Evolutionary conservation across 2,888 invertebrate species (phyloP).

Genomic region (Xestia rhomboidea): DNA sequence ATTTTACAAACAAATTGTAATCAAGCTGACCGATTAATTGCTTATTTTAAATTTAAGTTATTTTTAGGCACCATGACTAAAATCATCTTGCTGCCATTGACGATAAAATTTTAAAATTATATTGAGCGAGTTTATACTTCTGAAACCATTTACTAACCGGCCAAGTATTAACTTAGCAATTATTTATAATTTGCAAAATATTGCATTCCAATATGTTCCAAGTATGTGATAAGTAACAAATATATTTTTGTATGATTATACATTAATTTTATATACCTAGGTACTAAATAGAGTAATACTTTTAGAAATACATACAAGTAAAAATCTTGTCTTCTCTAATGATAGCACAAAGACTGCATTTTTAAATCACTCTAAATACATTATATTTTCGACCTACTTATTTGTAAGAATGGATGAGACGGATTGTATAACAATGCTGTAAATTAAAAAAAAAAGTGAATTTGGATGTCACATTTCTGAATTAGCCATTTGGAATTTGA

Average conservation of each 20-base stretch:
- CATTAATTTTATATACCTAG: slow-evolving; percentile 47
- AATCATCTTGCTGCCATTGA: background rate
- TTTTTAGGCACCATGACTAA: slow-evolving; percentile 29
- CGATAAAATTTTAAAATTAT: slow-evolving; percentile 15
- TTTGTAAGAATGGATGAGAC: slow-evolving; percentile 15
- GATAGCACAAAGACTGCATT: slow-evolving; percentile 51
- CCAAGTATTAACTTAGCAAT: slow-evolving; percentile 31
- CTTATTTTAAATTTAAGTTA: slow-evolving; percentile 35
- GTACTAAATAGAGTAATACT: slow-evolving; percentile 44
- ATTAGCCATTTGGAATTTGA: background rate
- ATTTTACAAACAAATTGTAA: slow-evolving; percentile 32
- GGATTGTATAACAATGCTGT: slow-evolving; percentile 37
- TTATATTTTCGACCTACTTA: slow-evolving; percentile 31
- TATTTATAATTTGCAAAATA: slow-evolving; percentile 39
- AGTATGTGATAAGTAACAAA: slow-evolving; percentile 56
- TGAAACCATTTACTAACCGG: slow-evolving; percentile 24
- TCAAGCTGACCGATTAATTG: slow-evolving; percentile 32
- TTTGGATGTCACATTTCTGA: slow-evolving; percentile 24
- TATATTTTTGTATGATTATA: slow-evolving; percentile 62
- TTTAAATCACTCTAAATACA: slow-evolving; percentile 42
- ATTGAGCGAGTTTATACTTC: background rate
- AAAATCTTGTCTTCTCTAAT: slow-evolving; percentile 30
- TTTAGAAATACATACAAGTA: slow-evolving; percentile 27
- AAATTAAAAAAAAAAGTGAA: slow-evolving; percentile 7
- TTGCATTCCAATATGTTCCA: slow-evolving; percentile 59